Evolutionary conservation across 2,113 vertebrate genomes (phyloP).

Genomic region (Stomatorhinus ivindoensis): DNA sequence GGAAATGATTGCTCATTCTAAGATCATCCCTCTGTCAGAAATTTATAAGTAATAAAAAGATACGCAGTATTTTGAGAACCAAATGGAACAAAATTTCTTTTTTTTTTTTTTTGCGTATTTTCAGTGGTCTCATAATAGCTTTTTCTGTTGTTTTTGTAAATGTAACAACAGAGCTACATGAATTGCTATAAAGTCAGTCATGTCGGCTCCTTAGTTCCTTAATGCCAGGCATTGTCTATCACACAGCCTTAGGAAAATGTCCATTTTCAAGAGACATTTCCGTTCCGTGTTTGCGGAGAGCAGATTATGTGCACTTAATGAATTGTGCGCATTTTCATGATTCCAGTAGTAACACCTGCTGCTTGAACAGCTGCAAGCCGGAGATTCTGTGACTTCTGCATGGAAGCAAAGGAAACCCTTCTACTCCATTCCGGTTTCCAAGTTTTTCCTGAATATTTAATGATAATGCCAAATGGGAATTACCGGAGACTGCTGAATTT

Average conservation of each 20-base stretch:
- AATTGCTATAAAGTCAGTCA: not conserved
- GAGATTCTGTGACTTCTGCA: not conserved
- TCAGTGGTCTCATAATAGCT: not conserved
- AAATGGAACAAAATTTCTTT: not conserved
- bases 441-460: not conserved
- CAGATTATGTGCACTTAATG: not conserved
- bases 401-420: not conserved
- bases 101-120: not conserved
- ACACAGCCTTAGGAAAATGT: not conserved
- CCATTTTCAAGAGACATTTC: not conserved
- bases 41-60: not conserved
- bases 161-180: not conserved
- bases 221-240: not conserved
- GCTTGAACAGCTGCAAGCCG: not conserved
- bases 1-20: constrained; percentile 5
- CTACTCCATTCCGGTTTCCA: not conserved
- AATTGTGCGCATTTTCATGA: not conserved
- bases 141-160: not conserved
- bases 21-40: not conserved
- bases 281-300: not conserved
- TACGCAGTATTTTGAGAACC: not conserved
- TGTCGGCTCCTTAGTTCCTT: not conserved
- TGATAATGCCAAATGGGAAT: not conserved
- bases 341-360: not conserved
- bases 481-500: not conserved